Conservation (phyloP, 2,888 invertebrate genomes). For the Drosophila ustulata region DNA sequence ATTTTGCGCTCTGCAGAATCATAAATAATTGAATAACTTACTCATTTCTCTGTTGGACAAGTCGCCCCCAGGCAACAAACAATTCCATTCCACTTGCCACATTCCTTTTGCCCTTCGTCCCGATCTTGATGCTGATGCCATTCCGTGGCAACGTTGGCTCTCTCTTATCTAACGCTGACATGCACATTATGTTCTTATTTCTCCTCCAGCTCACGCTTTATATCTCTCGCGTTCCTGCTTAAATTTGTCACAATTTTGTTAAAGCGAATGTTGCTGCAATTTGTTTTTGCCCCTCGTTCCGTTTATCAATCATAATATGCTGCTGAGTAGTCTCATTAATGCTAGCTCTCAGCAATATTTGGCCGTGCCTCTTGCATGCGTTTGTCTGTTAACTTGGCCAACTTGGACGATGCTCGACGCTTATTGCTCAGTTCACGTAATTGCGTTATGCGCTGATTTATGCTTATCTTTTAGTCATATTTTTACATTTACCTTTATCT, state of each 20-base stretch:
- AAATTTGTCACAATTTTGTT: constrained; percentile 73
- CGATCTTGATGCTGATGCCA: not conserved
- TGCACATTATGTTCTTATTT: constrained; percentile 60
- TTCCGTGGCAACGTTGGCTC: not conserved
- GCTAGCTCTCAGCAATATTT: constrained; percentile 48
- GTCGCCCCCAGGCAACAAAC: constrained; percentile 11
- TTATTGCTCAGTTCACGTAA: constrained; percentile 53
- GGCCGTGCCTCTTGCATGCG: constrained; percentile 13
- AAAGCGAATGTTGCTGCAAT: constrained; percentile 39
- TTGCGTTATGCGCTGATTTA: constrained; percentile 76
- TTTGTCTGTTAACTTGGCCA: constrained; percentile 18
- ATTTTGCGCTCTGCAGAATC: constrained; percentile 48
- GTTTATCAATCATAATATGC: constrained; percentile 76
- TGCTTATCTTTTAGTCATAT: constrained; percentile 73
- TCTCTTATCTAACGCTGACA: constrained; percentile 69
- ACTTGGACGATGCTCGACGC: constrained; percentile 19
- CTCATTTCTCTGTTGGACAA: constrained; percentile 53
- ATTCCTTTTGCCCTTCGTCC: constrained; percentile 8
- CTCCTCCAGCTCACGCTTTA: not conserved
- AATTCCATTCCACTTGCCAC: constrained; percentile 19
- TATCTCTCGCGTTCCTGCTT: constrained; percentile 10
- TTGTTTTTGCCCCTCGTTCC: constrained; percentile 25
- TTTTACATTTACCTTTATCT: constrained; percentile 74
- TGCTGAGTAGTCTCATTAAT: constrained; percentile 69
- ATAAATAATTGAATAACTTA: constrained; percentile 76